Evolutionary conservation across 2,113 vertebrate genomes (phyloP), one percentile per base, ranked within the genome.

Genomic region (Oceanites oceanicus): DNA sequence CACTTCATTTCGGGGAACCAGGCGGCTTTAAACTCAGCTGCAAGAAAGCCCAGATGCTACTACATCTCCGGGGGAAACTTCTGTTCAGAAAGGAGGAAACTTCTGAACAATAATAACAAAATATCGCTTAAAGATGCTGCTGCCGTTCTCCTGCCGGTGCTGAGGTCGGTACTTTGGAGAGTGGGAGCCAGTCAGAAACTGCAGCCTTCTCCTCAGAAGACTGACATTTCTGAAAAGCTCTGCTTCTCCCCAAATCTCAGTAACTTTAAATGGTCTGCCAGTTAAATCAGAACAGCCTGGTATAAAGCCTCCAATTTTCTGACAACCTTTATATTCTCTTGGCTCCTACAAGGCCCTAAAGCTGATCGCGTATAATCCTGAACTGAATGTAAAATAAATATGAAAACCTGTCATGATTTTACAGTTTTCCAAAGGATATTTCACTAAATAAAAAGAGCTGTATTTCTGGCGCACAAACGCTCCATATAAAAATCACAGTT

Each of bases 1-100:
- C 96, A 93, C 94, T 94, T 92, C 93, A 62, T 97, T 98, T 97
- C 72, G 15, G 95, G 67, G 96, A 98, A 97, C 91, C 88, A 97
- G 93, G 96, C 89, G 49, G 95, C 97, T 98, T 97, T 96, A 96
- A 97, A 93, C 97, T 93, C 96, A 96, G 58, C 96, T 97, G 97
- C 92, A 97, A 94, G 96, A 97, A 97, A 94, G 96, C 94, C 90
- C 94, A 97, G 97, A 97, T 96, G 97, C 97, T 96, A 72, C 92
- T 87, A 25, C 76, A 87, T 96, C 96, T 96, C 94, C 23, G 8
- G 89, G 96, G 96, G 96, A 97, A 97, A 94, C 90, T 96, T 83
- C 86, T 96, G 82, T 92, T 97, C 95, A 92, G 90, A 80, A 95
- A 92, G 27, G 26, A 49, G 71, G 84, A 94, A 96, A 96, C 62